Base-by-base conservation (phyloP, 2,797 vertebrate species). In the Malurus splendens region DNA sequence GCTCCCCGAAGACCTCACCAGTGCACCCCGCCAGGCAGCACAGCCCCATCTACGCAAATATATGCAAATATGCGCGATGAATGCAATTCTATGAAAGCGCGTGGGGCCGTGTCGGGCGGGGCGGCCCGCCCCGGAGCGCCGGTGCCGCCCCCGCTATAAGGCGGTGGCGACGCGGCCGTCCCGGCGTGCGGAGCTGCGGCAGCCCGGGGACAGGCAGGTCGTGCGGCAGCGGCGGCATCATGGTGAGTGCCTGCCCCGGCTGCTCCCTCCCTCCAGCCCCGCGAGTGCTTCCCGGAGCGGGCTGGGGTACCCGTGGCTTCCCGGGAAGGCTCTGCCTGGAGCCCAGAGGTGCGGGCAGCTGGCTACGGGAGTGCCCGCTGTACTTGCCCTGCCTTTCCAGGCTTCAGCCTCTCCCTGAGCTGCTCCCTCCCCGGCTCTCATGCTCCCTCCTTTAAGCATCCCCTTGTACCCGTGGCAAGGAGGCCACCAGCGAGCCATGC, bases 231-330 rank as follows among this genome's bases (percentile, higher is more conserved):
- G 47, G 87, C 68, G 68, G 84, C 94, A 93, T 78, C 87, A 94
- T 95, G 94, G 94, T 95, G 90, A 95, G 94, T 95, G 87, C 82
- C 57, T 24, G 60, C 33, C 64, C 52, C 61, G 38, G 78, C 67
- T 66, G 72, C 52, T 57, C 86, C 27, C 61, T 51, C 65, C 60
- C 72, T 76, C 47, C 32, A 22, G 22, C 47, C 44, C 72, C 36
- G 9, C 15, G 14, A 65, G 50, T 30, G 30, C 22, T 17, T 15
- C 42, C n/a, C 24, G 51, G 30, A 28, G 24, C 5, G 12, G 48
- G 51, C 28, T 55, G 62, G 8, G 16, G 12, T 64, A 20, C 39
- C 38, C 7, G 9, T 3, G 28, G 18, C 30, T 55, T 66, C 18
- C 14, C 32, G 10, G 30, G 44, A 45, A 20, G 6, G 19, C 7